Evolutionary conservation across 2,797 vertebrate species (phyloP).

Genomic region (Linurgus olivaceus): DNA sequence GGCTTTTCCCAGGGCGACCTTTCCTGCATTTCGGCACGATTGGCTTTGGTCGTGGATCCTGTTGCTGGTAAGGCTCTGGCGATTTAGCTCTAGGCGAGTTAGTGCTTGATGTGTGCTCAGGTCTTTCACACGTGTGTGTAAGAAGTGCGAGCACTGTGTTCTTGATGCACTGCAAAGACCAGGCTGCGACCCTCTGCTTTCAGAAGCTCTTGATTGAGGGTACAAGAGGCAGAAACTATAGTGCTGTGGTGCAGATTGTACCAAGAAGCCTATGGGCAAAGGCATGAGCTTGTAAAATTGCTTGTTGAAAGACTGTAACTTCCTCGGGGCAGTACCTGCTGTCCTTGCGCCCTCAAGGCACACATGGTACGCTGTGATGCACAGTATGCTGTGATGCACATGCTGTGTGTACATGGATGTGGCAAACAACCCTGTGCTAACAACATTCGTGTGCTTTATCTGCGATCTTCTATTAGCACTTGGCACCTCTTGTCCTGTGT

Average conservation of each 20-base stretch:
- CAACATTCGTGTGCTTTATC: neutral
- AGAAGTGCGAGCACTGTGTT: accelerated
- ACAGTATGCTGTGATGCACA: accelerated
- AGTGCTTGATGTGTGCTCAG: neutral
- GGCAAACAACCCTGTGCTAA: neutral
- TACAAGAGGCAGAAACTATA: neutral
- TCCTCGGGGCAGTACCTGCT: neutral
- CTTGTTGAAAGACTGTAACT: neutral
- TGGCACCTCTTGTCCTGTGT: accelerated
- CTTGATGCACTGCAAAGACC: neutral
- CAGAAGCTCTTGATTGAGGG: neutral
- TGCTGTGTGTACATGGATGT: neutral
- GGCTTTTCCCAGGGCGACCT: neutral
- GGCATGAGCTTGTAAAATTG: neutral
- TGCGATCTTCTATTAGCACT: neutral
- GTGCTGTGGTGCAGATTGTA: neutral
- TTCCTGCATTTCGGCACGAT: neutral
- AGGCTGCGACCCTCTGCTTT: neutral
- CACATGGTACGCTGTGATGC: neutral
- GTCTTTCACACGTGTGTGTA: neutral
- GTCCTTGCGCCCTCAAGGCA: accelerated
- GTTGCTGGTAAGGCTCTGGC: neutral
- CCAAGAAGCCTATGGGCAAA: neutral
- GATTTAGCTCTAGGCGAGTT: neutral
- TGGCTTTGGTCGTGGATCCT: neutral